Conservation (phyloP, 1,140 invertebrate species). For the Gonioctena quinquepunctata region DNA sequence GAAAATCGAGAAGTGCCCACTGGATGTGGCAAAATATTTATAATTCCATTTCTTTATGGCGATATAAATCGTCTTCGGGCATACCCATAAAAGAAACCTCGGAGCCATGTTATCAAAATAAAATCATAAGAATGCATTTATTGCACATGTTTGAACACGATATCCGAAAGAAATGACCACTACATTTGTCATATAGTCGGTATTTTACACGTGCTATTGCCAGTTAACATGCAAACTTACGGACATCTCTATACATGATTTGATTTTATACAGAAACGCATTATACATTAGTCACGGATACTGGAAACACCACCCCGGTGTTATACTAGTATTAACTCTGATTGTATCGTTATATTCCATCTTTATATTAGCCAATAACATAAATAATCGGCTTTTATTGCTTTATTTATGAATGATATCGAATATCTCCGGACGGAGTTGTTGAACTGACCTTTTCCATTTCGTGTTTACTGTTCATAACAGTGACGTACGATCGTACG, state of each 20-base stretch:
- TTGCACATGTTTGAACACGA: slow-evolving; percentile 21
- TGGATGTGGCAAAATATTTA: slow-evolving; percentile 5
- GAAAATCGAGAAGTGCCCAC: too few species aligned
- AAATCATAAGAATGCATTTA: slow-evolving; percentile 18
- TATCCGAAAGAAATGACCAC: slow-evolving; percentile 10
- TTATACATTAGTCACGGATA: slow-evolving; percentile 14
- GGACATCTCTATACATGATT: slow-evolving; percentile 25
- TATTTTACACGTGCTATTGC: slow-evolving; percentile 21
- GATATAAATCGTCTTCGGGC: not conserved
- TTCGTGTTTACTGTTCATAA: not conserved
- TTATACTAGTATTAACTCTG: slow-evolving; percentile 14
- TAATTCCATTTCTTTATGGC: not conserved
- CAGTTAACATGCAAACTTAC: slow-evolving; percentile 23
- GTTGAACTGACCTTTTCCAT: not conserved
- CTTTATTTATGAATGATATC: not conserved
- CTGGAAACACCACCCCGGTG: slow-evolving; percentile 19
- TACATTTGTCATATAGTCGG: slow-evolving; percentile 22
- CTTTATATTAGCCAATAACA: not conserved
- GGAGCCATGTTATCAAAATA: slow-evolving; percentile 11
- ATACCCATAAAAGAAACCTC: slow-evolving; percentile 8
- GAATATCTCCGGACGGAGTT: not conserved
- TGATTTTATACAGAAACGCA: slow-evolving; percentile 23
- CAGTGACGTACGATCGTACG: not conserved
- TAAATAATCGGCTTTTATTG: not conserved
- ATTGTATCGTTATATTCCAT: slow-evolving; percentile 10